Base-by-base conservation (phyloP, 2,797 vertebrate genomes). In the Acridotheres tristis region DNA sequence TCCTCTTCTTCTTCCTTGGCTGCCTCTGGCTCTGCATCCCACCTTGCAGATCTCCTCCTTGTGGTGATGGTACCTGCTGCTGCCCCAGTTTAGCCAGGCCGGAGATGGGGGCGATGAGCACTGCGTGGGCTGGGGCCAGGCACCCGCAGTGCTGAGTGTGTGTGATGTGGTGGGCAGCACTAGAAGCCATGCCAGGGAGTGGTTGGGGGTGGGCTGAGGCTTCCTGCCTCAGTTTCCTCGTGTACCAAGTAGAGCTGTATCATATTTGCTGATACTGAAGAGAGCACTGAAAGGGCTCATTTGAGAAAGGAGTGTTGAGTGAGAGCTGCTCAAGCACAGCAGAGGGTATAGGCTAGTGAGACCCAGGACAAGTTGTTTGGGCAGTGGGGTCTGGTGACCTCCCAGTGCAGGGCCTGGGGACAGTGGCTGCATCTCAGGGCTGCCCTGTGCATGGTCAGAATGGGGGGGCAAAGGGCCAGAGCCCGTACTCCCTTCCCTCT, bases 81-180 rank as follows among this genome's bases (percentile, higher is more conserved):
- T 66, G n/a, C 45, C 34, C 48, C 17, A 22, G 58, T 17, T 71
- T 67, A 73, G 38, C 53, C 19, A 48, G 58, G 62, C 65, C 51
- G 82, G 76, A 76, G 65, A 25, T 2, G 30, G 57, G 54, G 21
- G 14, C 0, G 3, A 30, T 8, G 40, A 32, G 68, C 32, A 62
- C n/a, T 3, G 5, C 0, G 0, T 32, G 61, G 48, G 1, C 30
- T 0, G 0, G 22, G 63, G 36, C 22, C 0, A 8, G 74, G 51
- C 18, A 6, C 34, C 21, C 14, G 0, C 3, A 2, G 42, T 38
- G 78, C 38, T 58, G 65, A 16, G 29, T 27, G 45, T 77, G n/a
- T 65, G 45, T 47, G 4, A 23, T 23, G 4, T 8, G 4, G 18
- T 43, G 75, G 10, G 50, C 4, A 26, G 55, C 0, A 0, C 12